Percentiles rank a stretch among this genome's conserved stretches.
Evolutionary conservation across 2,888 invertebrate species (phyloP).

Genomic region (Drosophila falleni): DNA sequence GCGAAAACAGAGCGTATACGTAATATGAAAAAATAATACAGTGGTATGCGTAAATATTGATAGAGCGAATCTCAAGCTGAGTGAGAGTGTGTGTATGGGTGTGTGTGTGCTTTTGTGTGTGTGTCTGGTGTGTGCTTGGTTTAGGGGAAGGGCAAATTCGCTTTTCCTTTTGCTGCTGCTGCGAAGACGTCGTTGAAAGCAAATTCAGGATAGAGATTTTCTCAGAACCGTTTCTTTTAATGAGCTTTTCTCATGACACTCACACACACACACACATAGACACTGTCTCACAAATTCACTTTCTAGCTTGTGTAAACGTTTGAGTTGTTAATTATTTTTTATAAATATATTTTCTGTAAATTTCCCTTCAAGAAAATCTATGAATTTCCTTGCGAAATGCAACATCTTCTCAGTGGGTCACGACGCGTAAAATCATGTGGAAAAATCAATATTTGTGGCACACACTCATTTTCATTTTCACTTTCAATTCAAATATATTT

Average conservation of each 20-base stretch:
- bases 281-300: conserved; percentile 15
- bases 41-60: conserved; percentile 80
- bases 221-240: conserved; percentile 58
- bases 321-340: conserved; percentile 12
- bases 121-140: conserved; percentile 21
- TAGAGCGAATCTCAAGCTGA: conserved; percentile 60
- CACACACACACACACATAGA: conserved; percentile 30
- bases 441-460: conserved; percentile 71
- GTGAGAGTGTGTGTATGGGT: conserved; percentile 26
- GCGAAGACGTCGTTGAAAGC: conserved; percentile 67
- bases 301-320: conserved; percentile 15
- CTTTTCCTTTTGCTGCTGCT: conserved; percentile 49
- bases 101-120: conserved; percentile 27
- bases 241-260: conserved; percentile 62
- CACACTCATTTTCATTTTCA: conserved; percentile 65
- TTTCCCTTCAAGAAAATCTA: not conserved
- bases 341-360: not conserved
- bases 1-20: conserved; percentile 66
- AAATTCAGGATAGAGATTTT: conserved; percentile 81
- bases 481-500: conserved; percentile 53
- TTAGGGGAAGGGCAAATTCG: conserved; percentile 66
- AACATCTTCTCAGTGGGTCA: conserved; percentile 44
- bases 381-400: not conserved
- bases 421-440: conserved; percentile 60
- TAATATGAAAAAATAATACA: conserved; percentile 70